phyloP scores from a whole-genome alignment of 2,888 invertebrate genomes.

The Apamea crenata region DNA sequence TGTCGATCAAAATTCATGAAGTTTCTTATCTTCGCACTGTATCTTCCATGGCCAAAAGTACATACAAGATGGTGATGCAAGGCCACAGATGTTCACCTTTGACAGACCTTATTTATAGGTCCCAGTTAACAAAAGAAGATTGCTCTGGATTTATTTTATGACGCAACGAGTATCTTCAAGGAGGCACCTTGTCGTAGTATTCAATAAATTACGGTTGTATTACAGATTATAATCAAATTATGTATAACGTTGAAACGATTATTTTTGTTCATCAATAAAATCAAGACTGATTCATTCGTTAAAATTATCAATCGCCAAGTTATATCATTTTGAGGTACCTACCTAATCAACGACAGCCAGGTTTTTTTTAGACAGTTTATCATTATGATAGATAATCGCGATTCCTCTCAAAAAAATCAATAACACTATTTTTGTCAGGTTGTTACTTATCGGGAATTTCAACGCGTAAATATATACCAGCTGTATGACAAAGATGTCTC shows the following conservation, averaged over 20 bases:
- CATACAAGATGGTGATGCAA: slow-evolving; percentile 45
- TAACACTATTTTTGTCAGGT: slow-evolving; percentile 21
- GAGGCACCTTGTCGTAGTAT: slow-evolving; percentile 5
- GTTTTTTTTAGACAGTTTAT: slow-evolving; percentile 29
- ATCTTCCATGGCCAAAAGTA: slow-evolving; percentile 11
- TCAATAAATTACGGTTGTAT: slow-evolving; percentile 21
- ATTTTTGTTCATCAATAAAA: slow-evolving; percentile 10
- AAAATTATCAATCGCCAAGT: slow-evolving; percentile 4
- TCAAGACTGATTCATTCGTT: not conserved
- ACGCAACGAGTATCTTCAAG: not conserved
- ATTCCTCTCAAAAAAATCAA: slow-evolving; percentile 33
- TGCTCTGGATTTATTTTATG: slow-evolving; percentile 37
- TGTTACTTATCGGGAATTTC: slow-evolving; percentile 18
- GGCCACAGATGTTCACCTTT: slow-evolving; percentile 54
- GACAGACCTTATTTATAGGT: slow-evolving; percentile 46
- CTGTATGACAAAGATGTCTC: slow-evolving; percentile 50
- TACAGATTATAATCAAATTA: not conserved
- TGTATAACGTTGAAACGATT: not conserved
- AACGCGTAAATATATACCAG: slow-evolving; percentile 20
- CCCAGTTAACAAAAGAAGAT: slow-evolving; percentile 54
- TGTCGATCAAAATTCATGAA: slow-evolving; percentile 14
- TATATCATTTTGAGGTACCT: slow-evolving; percentile 1
- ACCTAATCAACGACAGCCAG: not conserved
- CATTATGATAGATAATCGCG: slow-evolving; percentile 20
- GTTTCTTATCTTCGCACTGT: not conserved